Evolutionary conservation across 2,888 invertebrate species (phyloP).

Genomic region (Shargacucullia verbasci): DNA sequence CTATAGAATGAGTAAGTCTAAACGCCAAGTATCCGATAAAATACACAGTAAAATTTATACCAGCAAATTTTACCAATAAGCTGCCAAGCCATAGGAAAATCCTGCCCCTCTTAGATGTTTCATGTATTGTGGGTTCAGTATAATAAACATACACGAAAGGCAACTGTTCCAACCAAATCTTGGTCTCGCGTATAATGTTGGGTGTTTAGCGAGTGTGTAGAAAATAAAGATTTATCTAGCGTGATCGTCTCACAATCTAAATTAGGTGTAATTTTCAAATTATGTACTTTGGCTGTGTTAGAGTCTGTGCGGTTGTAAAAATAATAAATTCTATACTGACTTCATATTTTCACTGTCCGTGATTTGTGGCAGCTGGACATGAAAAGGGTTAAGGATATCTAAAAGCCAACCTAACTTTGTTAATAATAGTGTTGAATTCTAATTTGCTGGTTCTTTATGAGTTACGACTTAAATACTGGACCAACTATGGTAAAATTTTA

Average conservation of each 20-base stretch:
- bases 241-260: constrained; percentile 49
- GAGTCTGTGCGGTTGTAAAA: constrained; percentile 62
- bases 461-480: too few relatives aligned
- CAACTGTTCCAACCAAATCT: constrained; percentile 10
- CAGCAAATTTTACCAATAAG: constrained; percentile 1
- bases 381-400: too few relatives aligned
- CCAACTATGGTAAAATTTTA: too few relatives aligned
- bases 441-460: too few relatives aligned
- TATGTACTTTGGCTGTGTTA: constrained; percentile 73
- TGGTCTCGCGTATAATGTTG: constrained; percentile 27
- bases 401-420: too few relatives aligned
- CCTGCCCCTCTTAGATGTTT: too few relatives aligned
- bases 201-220: constrained; percentile 2
- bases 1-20: constrained; percentile 1
- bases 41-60: not conserved
- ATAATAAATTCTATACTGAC: constrained; percentile 35
- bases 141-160: too few relatives aligned
- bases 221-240: constrained; percentile 11
- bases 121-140: too few relatives aligned
- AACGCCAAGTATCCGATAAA: not conserved
- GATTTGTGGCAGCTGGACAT: too few relatives aligned
- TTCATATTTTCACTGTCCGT: too few relatives aligned
- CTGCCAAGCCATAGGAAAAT: too few relatives aligned
- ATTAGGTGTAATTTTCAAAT: constrained; percentile 59
- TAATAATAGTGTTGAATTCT: too few relatives aligned